Evolutionary conservation across 1,140 invertebrate genomes (phyloP), one percentile per base, ranked within the genome.

Genomic region (Propsilocerus akamusi): DNA sequence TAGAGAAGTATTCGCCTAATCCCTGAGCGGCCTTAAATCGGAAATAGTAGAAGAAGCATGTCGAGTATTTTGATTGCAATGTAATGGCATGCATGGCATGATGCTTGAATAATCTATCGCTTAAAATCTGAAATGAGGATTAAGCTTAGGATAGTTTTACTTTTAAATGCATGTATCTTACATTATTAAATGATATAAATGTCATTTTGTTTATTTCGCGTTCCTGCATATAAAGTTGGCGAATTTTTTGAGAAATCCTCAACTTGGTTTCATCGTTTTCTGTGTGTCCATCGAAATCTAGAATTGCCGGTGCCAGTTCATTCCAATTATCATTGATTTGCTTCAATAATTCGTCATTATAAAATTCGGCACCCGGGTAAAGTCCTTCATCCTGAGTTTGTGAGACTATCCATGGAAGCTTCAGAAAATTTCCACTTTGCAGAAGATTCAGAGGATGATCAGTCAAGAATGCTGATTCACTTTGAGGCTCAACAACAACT

Each of bases 311-410:
- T n/a, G 24, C 46, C 1, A 47, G 8, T 25, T 25, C 12, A 6
- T 47, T 20, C 20, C 20, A 47, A 25, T 47, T 47, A 11, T 1
- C 2, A 47, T 47, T 25, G 11, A 47, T 47, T 12, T 25, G 4
- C 1, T 25, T n/a, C n/a, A 47, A 14, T 8, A 12, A 25, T 26
- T 47, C 23, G n/a, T 12, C 1, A 12, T 26, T 25, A 12, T 25
- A 47, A 17, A 47, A 25, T 47, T 47, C 46, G 5, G 46, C 46
- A 25, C 4, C 46, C 22, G 46, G 46, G 25, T 47, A 47, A 12
- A 25, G 10, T 12, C 46, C 46, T 47, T 47, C 46, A 26, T 47
- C 46, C n/a, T 47, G 24, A 5, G 46, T 24, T 24, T 25, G 10
- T 26, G 46, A 5, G 8, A 47, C 12, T 25, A 47, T 12, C 46